Base-by-base conservation (phyloP, 1,140 invertebrate species). In the Pectinophora gossypiella region DNA sequence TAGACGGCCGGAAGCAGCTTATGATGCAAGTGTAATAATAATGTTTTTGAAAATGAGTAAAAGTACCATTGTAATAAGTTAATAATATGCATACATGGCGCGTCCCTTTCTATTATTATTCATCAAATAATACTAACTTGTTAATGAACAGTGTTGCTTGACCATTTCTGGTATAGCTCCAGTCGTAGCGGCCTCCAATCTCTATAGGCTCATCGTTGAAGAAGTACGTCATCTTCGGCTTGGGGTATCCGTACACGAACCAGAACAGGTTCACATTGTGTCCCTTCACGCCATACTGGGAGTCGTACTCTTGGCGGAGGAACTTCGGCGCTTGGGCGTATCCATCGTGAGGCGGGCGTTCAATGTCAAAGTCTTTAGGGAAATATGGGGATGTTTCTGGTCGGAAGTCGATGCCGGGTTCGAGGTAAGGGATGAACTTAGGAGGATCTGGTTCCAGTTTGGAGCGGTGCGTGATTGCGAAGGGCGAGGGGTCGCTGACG, bases 401-500 rank as follows among this genome's bases (percentile, higher is more conserved):
- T n/a, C 93, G 89, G 80, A 95, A 96, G 63, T 95, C 93, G 22
- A 94, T 93, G n/a, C 93, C 94, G 2, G 94, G 93, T 42, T 93
- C 91, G 19, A 96, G 76, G 59, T 95, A 95, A 0, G 95, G 94
- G 52, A 92, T 91, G 79, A 94, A 94, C 66, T 93, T 94, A 0
- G 94, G 92, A 36, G 94, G 92, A 15, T 95, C 93, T 2, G 94
- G 94, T 66, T 96, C 92, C 1, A 97, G 81, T 82, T 94, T 94
- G 22, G 93, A 91, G 50, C 94, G 90, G 67, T 94, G 94, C 0
- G 96, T 97, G 48, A 93, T 90, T 0, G 93, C 94, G 72, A 92
- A 96, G 4, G 96, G 96, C 21, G 95, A 97, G 0, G 97, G 97
- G 75, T 98, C 97, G 78, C 96, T 97, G n/a, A 98, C 91, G n/a